Base-by-base conservation (phyloP, 2,888 invertebrate genomes). In the Eristalinus aeneus region DNA sequence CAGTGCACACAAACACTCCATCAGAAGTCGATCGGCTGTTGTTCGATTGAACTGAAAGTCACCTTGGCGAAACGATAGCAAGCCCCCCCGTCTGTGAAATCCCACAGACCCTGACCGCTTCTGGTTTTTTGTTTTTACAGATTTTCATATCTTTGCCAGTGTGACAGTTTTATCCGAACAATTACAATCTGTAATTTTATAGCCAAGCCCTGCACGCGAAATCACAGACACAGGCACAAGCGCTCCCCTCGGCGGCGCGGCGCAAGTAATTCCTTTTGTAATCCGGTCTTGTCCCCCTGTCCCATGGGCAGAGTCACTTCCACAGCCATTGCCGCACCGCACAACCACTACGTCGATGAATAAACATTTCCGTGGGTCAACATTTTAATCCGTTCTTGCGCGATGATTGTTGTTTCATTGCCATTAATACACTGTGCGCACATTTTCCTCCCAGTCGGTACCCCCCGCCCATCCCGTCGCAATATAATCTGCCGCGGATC, bases 351-450 rank as follows among this genome's bases (percentile, higher is more conserved):
- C 34, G 75, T 22, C 85, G 60, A 73, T 86, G 80, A 85, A 86
- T 86, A 86, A 86, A 86, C 85, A 81, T 86, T 81, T 76, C 73
- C 85, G 69, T 73, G 76, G 77, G 81, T 86, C 77, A 86, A 77
- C 85, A 81, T 77, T 86, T 81, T 81, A 86, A 86, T 86, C 85
- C 73, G 68, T 77, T 81, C 81, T 81, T 77, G 73, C 67, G 68
- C 73, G 64, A 81, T 81, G 81, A 81, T 81, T 86, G 85, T 77
- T 81, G 76, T 86, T 86, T 77, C 72, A 86, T 77, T 81, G 73
- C 58, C 77, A 69, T 73, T 86, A 81, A 77, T 81, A 86, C 81
- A 60, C 76, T 27, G 67, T 53, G 76, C 68, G 58, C 12, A 32
- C 27, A 76, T 60, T 56, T 46, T 68, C 58, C 4, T 27, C 27